These are phyloP conservation scores for Operophtera brumata DNA, from an alignment of 2,888 invertebrate genomes.

Conservation along the genomic window DNA sequence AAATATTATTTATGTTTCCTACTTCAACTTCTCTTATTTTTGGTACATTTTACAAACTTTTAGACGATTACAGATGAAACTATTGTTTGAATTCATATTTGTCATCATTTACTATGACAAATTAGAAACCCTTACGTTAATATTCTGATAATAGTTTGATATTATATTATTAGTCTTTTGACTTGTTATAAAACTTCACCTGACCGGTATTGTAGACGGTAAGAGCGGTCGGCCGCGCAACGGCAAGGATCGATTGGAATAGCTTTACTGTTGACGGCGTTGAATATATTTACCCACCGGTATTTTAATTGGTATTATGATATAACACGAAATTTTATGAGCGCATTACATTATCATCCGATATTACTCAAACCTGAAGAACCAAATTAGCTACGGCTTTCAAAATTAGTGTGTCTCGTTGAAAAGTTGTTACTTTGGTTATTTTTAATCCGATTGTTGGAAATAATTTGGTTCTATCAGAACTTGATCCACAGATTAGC, in stretches of 20 bases:
- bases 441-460: not conserved
- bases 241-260: slow-evolving; percentile 52
- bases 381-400: slow-evolving; percentile 19
- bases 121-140: too few relatives aligned
- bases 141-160: not conserved
- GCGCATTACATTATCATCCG: slow-evolving; percentile 57
- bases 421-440: not conserved
- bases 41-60: too few relatives aligned
- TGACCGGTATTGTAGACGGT: slow-evolving; percentile 35
- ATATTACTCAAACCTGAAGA: slow-evolving; percentile 30
- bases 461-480: slow-evolving; percentile 22
- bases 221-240: slow-evolving; percentile 63
- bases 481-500: slow-evolving; percentile 44
- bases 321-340: slow-evolving; percentile 61
- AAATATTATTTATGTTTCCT: too few relatives aligned
- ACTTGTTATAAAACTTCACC: slow-evolving; percentile 20
- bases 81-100: not conserved
- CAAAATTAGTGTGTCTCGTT: slow-evolving; percentile 11
- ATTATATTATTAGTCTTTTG: slow-evolving; percentile 12
- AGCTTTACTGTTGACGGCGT: slow-evolving; percentile 59
- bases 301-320: slow-evolving; percentile 78
- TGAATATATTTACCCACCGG: slow-evolving; percentile 78
- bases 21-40: too few relatives aligned
- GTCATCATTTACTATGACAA: too few relatives aligned
- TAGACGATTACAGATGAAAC: not conserved